Base-by-base conservation (phyloP, 2,113 vertebrate genomes). In the Hippocampus zosterae region DNA sequence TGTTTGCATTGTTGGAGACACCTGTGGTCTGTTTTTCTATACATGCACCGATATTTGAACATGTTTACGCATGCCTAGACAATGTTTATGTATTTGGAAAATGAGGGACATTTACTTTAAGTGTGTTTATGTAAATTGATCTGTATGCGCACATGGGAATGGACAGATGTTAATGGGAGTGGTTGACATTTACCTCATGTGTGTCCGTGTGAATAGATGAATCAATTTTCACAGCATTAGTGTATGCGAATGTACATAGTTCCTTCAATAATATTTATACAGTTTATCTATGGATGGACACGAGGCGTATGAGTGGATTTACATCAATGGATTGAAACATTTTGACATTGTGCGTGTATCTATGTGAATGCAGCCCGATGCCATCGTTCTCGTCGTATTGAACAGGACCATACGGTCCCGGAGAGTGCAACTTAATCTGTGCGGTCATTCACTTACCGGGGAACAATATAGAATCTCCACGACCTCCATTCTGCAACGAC, bases 401-500 rank as follows among this genome's bases (percentile, higher is more conserved):
- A 9, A 60, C 56, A 29, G 25, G 8, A 29, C 56, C 25, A 19
- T 25, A 18, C 33, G 12, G 60, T 62, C 60, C 3, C 19, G 16
- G 2, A 42, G n/a, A 23, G 21, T 10, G 7, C 62, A 64, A 44
- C 42, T 19, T 40, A 40, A 42, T 64, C 50, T 66, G 44, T 59
- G 48, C 67, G 67, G 70, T 77, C 69, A 74, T 81, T 78, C 59
- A 50, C 66, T 70, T 74, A 27, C 60, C 55, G 62, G 44, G 65
- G 63, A 72, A 79, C 74, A 66, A 82, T 72, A 79, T 52, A 68
- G 44, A 73, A 78, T 72, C 74, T 78, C 73, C 6, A 48, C 52
- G 67, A 63, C 77, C 71, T 64, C 60, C 53, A 18, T 52, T 63
- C 71, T 75, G 59, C 68, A 68, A 62, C 67, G 70, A 72, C 75